Base-by-base conservation (phyloP, 1,140 invertebrate genomes). In the Chironomus tepperi region DNA sequence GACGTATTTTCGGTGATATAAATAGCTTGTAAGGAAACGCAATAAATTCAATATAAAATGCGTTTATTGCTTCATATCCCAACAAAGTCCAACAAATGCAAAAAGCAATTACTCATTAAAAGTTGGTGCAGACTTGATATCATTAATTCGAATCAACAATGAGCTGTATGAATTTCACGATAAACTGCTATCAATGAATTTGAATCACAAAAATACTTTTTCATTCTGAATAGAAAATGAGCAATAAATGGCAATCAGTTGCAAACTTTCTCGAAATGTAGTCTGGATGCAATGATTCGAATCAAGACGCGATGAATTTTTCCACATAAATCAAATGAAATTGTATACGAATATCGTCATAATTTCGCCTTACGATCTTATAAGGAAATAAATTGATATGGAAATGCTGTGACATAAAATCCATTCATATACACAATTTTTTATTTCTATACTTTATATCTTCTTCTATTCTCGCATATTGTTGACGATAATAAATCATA, bases 171-270 rank as follows among this genome's bases (percentile, higher is more conserved):
- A 34, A 34, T 2, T 34, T 34, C 5, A 15, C 47, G 10, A n/a
- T 57, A 47, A 47, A 47, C 43, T 47, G 2, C 43, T 1, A 57
- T 5, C 12, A 15, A 15, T 57, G 47, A 57, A 57, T 57, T 57
- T 15, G 47, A 57, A 57, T n/a, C 8, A 57, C 5, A n/a, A 57
- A 12, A 5, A 5, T 5, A 12, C 12, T 57, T n/a, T n/a, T 15
- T 57, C 47, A 15, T n/a, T 5, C 47, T 5, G 12, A 57, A 15
- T n/a, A 15, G 47, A 5, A 57, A 57, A 34, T 34, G 24, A 57
- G 47, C 47, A n/a, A 57, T 57, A 57, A 57, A 57, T 57, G 12
- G 47, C 47, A 57, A 57, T 57, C 47, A 57, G 12, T 57, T 57
- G 47, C 47, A 57, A 57, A 57, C 8, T n/a, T 57, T 57, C 12